Percentiles rank a stretch among this genome's conserved stretches.
These are phyloP conservation scores for Steinernema carpocapsae DNA, from an alignment of 2,888 invertebrate species.

Conservation along the genomic window DNA sequence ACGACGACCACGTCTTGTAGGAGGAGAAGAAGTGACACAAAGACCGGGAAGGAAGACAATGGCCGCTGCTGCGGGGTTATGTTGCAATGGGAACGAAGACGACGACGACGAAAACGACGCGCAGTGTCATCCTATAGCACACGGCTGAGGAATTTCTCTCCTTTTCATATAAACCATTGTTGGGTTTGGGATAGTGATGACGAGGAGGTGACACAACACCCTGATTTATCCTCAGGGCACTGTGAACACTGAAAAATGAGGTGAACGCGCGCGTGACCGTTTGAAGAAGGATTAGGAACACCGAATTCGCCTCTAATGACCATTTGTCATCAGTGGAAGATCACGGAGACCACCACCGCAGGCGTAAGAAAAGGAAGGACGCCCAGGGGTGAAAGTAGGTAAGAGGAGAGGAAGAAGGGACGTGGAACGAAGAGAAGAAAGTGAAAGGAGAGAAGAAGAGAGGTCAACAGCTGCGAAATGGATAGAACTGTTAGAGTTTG, in stretches of 20 bases:
- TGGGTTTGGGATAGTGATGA: neutral
- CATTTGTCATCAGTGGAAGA: neutral
- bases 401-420: neutral
- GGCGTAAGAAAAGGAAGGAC: neutral
- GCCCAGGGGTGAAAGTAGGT: neutral
- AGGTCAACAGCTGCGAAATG: no score
- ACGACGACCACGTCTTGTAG: no score
- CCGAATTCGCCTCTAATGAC: neutral
- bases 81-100: neutral
- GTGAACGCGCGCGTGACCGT: neutral
- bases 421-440: no score
- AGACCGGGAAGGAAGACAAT: neutral
- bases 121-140: no score
- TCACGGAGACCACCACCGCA: neutral
- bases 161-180: no score
- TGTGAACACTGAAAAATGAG: neutral
- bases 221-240: no score
- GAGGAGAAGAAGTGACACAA: no score
- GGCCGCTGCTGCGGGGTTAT: neutral
- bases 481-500: no score
- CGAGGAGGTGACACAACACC: no score
- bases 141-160: no score
- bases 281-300: constrained; percentile 1
- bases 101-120: neutral
- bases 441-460: no score